Percentiles rank a stretch among this genome's conserved stretches.
phyloP scores from a whole-genome alignment of 2,113 vertebrate genomes.

The Mystacornis crossleyi region DNA sequence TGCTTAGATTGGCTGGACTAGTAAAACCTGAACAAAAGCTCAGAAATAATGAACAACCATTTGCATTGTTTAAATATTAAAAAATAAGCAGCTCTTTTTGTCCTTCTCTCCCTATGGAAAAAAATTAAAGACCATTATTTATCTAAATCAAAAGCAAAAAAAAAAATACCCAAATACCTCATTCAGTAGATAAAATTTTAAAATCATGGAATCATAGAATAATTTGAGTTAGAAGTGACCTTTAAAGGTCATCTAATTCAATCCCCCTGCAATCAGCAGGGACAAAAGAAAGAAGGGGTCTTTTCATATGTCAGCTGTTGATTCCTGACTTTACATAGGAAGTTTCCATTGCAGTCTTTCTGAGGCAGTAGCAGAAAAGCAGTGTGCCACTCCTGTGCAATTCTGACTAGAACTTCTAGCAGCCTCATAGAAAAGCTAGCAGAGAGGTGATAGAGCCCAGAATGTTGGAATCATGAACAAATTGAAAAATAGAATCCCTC shows the following conservation, averaged over 20 bases:
- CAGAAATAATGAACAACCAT: neutral
- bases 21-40: neutral
- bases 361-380: neutral
- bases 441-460: neutral
- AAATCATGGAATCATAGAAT: neutral
- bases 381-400: neutral
- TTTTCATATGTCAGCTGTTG: neutral
- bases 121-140: neutral
- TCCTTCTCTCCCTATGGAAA: neutral
- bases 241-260: neutral
- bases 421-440: neutral
- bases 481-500: neutral
- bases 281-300: neutral
- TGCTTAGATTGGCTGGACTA: neutral
- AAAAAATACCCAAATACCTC: neutral
- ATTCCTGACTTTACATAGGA: neutral
- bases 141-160: neutral
- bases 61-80: neutral
- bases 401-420: neutral
- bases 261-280: neutral
- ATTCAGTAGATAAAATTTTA: neutral
- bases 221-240: neutral
- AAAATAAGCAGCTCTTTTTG: neutral
- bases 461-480: neutral
- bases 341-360: neutral